Conservation (phyloP, 1,140 invertebrate genomes). For the Onthophagus taurus region DNA sequence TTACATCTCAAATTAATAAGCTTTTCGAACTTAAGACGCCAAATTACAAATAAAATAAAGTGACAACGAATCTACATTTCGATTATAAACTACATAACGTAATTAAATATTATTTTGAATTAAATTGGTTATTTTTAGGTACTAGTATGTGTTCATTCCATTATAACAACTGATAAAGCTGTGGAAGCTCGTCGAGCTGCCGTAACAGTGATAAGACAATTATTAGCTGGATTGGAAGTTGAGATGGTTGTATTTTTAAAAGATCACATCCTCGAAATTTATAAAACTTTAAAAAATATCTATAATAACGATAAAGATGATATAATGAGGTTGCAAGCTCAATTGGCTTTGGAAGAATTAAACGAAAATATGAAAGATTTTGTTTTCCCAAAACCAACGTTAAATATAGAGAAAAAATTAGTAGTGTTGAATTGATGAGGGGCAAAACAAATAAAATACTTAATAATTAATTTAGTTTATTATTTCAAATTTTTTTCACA, state of each 20-base stretch:
- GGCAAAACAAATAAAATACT: no score
- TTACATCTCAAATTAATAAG: no score
- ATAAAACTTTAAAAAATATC: slow-evolving; percentile 56
- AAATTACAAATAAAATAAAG: no score
- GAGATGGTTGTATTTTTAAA: slow-evolving; percentile 56
- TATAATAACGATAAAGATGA: slow-evolving; percentile 57
- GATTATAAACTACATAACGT: no score
- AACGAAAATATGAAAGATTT: slow-evolving; percentile 56
- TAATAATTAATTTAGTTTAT: slow-evolving; percentile 1
- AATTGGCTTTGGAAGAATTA: slow-evolving; percentile 67
- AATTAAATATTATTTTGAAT: neutral
- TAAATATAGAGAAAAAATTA: slow-evolving; percentile 50
- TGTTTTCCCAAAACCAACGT: slow-evolving; percentile 46
- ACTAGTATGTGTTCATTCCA: slow-evolving; percentile 54
- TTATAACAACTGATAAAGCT: slow-evolving; percentile 58
- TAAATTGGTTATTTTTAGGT: slow-evolving; percentile 43
- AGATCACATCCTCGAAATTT: slow-evolving; percentile 56
- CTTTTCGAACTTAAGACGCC: no score
- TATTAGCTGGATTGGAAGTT: slow-evolving; percentile 63
- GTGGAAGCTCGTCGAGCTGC: slow-evolving; percentile 68
- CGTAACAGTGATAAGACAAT: slow-evolving; percentile 59
- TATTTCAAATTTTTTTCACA: neutral
- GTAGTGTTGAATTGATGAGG: slow-evolving; percentile 40
- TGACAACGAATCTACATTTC: no score
- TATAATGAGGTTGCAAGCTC: slow-evolving; percentile 58